A percentile compares a stretch with the other conserved stretches of the same genome.
Evolutionary conservation across 2,888 invertebrate genomes (phyloP).

Genomic region (Cecidostiba fungosa): DNA sequence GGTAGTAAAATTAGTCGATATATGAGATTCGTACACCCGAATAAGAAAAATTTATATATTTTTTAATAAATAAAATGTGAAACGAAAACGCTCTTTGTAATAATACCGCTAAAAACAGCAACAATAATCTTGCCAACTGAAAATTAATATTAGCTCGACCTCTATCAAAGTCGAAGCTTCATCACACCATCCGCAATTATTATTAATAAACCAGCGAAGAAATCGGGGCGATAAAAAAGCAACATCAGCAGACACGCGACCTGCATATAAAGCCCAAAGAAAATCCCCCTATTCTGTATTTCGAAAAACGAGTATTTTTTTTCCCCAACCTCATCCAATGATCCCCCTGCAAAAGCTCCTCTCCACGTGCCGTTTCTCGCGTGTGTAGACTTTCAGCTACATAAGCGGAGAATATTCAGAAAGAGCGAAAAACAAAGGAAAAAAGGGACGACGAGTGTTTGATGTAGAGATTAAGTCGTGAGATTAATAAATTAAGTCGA

Average conservation of each 20-base stretch:
- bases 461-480: neutral
- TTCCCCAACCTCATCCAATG: neutral
- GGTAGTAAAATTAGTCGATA: neutral
- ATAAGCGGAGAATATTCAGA: neutral
- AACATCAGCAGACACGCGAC: neutral
- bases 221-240: neutral
- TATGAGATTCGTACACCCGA: too few species aligned
- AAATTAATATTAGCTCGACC: slow-evolving; percentile 33
- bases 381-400: neutral
- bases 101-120: neutral
- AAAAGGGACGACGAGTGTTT: neutral
- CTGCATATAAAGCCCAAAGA: neutral
- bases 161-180: slow-evolving; percentile 12
- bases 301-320: slow-evolving; percentile 4
- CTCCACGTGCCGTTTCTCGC: neutral
- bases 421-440: neutral
- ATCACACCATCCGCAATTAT: too few species aligned
- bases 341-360: neutral
- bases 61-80: neutral
- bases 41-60: neutral
- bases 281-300: neutral
- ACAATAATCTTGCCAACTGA: neutral
- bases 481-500: slow-evolving; percentile 11
- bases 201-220: neutral
- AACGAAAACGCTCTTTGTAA: neutral